Evolutionary conservation across 1,140 invertebrate genomes (phyloP).

Genomic region (Aphaenogaster floridana): DNA sequence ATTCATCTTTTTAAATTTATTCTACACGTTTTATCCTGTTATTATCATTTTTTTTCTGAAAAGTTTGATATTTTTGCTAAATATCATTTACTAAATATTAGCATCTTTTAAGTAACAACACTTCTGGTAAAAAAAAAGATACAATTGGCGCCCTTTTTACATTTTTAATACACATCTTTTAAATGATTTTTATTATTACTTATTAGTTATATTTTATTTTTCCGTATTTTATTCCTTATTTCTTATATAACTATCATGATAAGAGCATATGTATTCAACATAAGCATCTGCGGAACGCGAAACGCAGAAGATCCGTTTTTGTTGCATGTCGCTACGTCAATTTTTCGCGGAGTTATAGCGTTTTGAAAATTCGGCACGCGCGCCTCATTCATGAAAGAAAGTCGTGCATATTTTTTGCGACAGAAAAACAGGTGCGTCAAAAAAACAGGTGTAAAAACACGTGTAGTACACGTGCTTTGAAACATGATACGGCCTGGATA

Average conservation of each 20-base stretch:
- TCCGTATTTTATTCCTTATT: neutral
- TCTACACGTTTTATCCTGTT: neutral
- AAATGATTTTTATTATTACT: too few relatives aligned
- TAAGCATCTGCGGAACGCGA: neutral
- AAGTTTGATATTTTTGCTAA: neutral
- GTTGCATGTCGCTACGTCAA: neutral
- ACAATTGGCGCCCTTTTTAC: too few relatives aligned
- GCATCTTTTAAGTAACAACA: too few relatives aligned
- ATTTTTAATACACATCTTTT: too few relatives aligned
- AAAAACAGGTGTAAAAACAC: slow-evolving; percentile 15
- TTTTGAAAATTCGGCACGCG: neutral
- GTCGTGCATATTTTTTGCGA: neutral
- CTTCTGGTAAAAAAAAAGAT: too few relatives aligned
- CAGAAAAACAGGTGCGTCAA: neutral
- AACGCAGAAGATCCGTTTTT: neutral
- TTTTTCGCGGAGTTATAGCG: neutral
- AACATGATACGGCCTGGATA: neutral
- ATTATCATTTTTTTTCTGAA: neutral
- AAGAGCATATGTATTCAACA: neutral
- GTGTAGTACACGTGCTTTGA: neutral
- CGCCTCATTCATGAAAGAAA: neutral
- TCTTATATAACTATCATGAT: neutral
- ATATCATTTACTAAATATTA: neutral
- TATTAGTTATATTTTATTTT: neutral
- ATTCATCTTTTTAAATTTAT: neutral